A percentile compares a stretch with the other conserved stretches of the same genome.
These are phyloP conservation scores for Pachycephus smyrnensis DNA, from an alignment of 2,888 invertebrate species.

Conservation along the genomic window DNA sequence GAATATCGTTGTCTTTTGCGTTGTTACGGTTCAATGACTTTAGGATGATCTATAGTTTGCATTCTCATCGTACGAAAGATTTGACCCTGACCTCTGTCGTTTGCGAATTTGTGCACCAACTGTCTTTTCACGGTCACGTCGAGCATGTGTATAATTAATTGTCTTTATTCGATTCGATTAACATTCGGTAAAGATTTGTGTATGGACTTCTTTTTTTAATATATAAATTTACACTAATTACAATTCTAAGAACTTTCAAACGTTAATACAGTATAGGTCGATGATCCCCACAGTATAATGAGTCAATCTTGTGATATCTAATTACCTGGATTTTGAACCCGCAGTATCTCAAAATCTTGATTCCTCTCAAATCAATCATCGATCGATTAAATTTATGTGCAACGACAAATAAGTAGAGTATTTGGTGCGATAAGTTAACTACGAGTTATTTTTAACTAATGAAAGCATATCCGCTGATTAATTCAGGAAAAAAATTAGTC, in stretches of 20 bases:
- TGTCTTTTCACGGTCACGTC: background rate
- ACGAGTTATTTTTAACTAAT: background rate
- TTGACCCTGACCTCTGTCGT: background rate
- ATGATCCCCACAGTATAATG: background rate
- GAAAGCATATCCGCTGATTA: background rate
- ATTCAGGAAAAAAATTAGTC: background rate
- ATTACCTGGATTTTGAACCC: background rate
- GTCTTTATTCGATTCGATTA: background rate
- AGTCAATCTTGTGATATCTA: background rate
- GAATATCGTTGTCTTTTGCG: background rate
- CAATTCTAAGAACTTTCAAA: background rate
- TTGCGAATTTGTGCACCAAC: background rate
- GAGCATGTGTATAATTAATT: background rate
- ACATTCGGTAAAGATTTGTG: background rate
- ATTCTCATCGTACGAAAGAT: background rate
- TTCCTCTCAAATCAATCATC: background rate
- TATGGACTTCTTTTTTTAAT: background rate
- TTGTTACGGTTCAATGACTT: background rate
- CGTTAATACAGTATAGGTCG: background rate
- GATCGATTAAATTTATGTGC: background rate
- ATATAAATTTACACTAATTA: background rate
- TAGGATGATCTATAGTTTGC: background rate
- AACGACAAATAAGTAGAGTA: background rate
- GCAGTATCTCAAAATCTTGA: background rate
- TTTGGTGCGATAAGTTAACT: background rate